Evolutionary conservation across 2,888 invertebrate species (phyloP), one percentile per base, ranked within the genome.

Genomic region (Calameuta idolon): DNA sequence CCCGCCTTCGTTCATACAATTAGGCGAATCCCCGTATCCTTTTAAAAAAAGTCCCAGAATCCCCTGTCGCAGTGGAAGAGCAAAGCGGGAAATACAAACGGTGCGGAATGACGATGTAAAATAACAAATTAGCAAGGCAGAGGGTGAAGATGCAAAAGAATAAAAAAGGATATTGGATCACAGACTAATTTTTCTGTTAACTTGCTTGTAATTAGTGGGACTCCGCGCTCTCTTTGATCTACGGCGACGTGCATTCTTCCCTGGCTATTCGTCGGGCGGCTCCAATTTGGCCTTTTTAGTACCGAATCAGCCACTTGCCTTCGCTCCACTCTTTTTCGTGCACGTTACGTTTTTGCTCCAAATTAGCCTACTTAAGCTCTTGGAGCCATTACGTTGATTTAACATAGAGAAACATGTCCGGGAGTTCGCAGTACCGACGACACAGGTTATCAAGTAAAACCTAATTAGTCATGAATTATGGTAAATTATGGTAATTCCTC

Each of bases 151-250:
- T 12, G 5, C 30, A 15, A 33, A 74, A 30, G 37, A 31, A 75
- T 75, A 77, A 73, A 76, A 76, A 68, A 33, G 55, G 74, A 75
- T 69, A 76, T 79, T 75, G 77, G 81, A 79, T 78, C 76, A 71
- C 77, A 79, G 80, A 78, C 79, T 81, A 75, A 77, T 83, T 83
- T 78, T 80, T 81, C 55, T 78, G 76, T 80, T 69, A 74, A 79
- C 76, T 23, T 23, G 12, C 12, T 30, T 31, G 71, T 15, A 33
- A 71, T 33, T 31, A 71, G 31, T 12, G 71, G 71, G 31, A 69
- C 31, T 23, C 31, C 31, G 23, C 12, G 12, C 1, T 31, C 71
- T 31, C 71, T 33, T 15, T 33, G 71, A 71, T 71, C 12, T 71
- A 31, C 23, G 9, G 5, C 71, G 71, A 33, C 1, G 9, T 33